These are phyloP conservation scores for Eupeodes luniger DNA, from an alignment of 2,888 invertebrate species.

Conservation along the genomic window DNA sequence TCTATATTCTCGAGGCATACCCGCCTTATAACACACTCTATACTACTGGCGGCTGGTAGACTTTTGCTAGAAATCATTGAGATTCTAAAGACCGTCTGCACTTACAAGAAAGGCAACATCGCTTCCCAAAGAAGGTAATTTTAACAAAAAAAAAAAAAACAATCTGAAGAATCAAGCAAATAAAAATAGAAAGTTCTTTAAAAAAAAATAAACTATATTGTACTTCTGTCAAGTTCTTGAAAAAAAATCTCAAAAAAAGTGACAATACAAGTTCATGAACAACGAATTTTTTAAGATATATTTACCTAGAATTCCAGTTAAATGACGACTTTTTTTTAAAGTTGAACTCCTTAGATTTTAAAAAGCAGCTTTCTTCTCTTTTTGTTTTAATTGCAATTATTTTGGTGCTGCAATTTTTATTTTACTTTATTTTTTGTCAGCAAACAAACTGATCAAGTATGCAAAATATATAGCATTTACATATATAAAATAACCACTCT, in stretches of 20 bases:
- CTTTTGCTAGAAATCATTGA: conserved; percentile 40
- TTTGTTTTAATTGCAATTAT: conserved; percentile 36
- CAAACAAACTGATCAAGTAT: conserved; percentile 53
- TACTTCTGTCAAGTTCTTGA: conserved; percentile 40
- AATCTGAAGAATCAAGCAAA: conserved; percentile 72
- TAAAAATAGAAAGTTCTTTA: conserved; percentile 68
- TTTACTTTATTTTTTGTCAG: background rate
- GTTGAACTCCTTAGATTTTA: background rate
- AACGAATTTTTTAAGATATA: conserved; percentile 14
- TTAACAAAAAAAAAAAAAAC: conserved; percentile 26
- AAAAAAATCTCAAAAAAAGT: conserved; percentile 15
- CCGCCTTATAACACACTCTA: background rate
- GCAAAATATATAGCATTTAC: conserved; percentile 38
- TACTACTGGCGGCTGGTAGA: background rate
- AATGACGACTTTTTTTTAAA: background rate
- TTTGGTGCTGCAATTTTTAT: conserved; percentile 37
- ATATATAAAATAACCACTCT: conserved; percentile 15
- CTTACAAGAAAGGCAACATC: background rate
- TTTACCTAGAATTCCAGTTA: conserved; percentile 28
- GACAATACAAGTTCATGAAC: conserved; percentile 46
- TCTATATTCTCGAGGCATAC: conserved; percentile 62
- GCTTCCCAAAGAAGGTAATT: conserved; percentile 24
- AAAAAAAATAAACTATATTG: conserved; percentile 16
- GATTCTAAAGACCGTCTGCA: conserved; percentile 51
- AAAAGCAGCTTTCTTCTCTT: conserved; percentile 52